phyloP scores from a whole-genome alignment of 2,888 invertebrate species.

The Cephonodes hylas region DNA sequence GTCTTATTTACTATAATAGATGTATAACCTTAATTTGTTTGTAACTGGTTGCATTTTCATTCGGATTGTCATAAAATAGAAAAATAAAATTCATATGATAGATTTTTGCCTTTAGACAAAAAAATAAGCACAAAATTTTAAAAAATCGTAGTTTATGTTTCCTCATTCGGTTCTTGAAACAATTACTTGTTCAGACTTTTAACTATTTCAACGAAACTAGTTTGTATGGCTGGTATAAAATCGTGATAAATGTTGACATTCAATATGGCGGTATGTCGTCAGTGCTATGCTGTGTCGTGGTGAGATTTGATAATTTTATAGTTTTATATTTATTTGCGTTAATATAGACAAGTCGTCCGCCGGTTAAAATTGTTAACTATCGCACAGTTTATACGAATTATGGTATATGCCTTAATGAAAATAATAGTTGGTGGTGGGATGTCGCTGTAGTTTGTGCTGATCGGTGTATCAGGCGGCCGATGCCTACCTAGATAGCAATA shows the following conservation, averaged over 20 bases:
- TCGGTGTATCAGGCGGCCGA: constrained; percentile 60
- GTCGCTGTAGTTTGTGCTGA: constrained; percentile 60
- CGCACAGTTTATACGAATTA: constrained; percentile 39
- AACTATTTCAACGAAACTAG: constrained; percentile 32
- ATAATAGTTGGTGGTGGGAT: constrained; percentile 38
- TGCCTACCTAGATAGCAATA: constrained; percentile 62
- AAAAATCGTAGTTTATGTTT: constrained; percentile 45
- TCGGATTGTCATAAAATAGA: constrained; percentile 47
- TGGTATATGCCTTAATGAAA: constrained; percentile 36
- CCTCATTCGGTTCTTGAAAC: background rate
- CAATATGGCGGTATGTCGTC: constrained; percentile 98
- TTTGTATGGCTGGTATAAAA: constrained; percentile 60
- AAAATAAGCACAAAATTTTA: constrained; percentile 73
- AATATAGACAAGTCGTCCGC: constrained; percentile 39
- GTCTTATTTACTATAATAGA: background rate
- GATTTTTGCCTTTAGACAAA: constrained; percentile 65
- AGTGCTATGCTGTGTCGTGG: constrained; percentile 98
- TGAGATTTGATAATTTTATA: constrained; percentile 84
- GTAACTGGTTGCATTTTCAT: constrained; percentile 11
- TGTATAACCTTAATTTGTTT: too few relatives aligned
- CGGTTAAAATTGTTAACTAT: constrained; percentile 37
- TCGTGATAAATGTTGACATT: constrained; percentile 85
- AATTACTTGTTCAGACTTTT: constrained; percentile 24
- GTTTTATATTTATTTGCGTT: constrained; percentile 52
- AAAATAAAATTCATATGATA: constrained; percentile 60